These are phyloP conservation scores for Zalophus californianus DNA, from an alignment of 2,797 vertebrate species.

Conservation along the genomic window DNA sequence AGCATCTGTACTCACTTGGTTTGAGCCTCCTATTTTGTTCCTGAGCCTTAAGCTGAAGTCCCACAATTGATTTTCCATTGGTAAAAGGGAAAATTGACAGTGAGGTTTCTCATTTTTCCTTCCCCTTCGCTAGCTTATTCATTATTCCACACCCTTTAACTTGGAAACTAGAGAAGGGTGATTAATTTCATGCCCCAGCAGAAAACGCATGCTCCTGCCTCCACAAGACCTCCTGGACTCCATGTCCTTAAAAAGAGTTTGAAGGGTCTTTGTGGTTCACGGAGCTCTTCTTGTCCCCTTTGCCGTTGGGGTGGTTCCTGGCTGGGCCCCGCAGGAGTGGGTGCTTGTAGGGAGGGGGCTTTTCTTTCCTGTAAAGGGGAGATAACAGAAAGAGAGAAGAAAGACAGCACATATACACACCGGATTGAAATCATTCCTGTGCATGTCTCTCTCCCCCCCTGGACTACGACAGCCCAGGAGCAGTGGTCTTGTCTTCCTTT, in stretches of 20 bases:
- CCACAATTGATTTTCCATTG: constrained; percentile 82
- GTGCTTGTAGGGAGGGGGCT: constrained; percentile 76
- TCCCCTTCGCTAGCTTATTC: constrained; percentile 65
- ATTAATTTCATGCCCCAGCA: constrained; percentile 59
- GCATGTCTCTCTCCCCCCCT: not conserved
- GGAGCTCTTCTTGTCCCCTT: constrained; percentile 85
- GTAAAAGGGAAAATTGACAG: constrained; percentile 80
- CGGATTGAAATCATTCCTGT: constrained; percentile 37
- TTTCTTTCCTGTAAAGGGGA: constrained; percentile 88
- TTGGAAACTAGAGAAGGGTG: constrained; percentile 67
- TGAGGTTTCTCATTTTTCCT: constrained; percentile 75
- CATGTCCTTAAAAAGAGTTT: constrained; percentile 68
- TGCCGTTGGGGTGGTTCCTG: constrained; percentile 76
- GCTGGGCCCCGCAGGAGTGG: constrained; percentile 75
- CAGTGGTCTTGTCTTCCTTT: not conserved
- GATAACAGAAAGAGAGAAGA: constrained; percentile 82
- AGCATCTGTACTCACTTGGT: not conserved
- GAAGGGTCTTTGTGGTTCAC: constrained; percentile 83
- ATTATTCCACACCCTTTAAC: constrained; percentile 79
- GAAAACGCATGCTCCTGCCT: constrained; percentile 38
- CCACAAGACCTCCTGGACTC: constrained; percentile 59
- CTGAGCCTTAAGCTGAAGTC: constrained; percentile 13
- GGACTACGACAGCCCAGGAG: not conserved
- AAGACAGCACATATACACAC: constrained; percentile 62
- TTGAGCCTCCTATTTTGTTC: constrained; percentile 58